Evolutionary conservation across 2,888 invertebrate genomes (phyloP).

Genomic region (Tachina grossa): DNA sequence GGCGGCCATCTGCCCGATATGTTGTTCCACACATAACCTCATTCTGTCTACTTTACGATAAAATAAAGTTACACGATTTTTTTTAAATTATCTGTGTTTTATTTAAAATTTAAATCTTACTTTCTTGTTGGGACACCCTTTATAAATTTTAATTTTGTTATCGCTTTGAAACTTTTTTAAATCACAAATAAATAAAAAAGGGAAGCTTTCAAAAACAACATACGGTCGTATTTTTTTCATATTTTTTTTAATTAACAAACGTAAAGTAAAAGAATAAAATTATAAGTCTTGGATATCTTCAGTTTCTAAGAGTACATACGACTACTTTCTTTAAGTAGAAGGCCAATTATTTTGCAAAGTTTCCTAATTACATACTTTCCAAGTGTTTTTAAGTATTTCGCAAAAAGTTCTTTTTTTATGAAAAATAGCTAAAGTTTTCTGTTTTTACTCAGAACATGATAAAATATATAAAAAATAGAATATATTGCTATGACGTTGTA

Average conservation of each 20-base stretch:
- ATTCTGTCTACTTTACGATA: too few relatives aligned
- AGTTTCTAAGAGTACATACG: slow-evolving; percentile 12
- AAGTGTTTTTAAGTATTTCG: slow-evolving; percentile 42
- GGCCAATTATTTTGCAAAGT: slow-evolving; percentile 65
- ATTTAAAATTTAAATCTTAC: too few relatives aligned
- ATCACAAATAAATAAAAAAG: slow-evolving; percentile 15
- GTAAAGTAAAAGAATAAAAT: slow-evolving; percentile 2
- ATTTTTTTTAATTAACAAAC: background rate
- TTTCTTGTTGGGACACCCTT: too few relatives aligned
- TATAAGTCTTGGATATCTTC: background rate
- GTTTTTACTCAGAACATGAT: slow-evolving; percentile 22
- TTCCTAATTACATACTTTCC: slow-evolving; percentile 67
- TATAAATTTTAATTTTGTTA: slow-evolving; percentile 28
- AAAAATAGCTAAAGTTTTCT: background rate
- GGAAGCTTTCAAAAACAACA: slow-evolving; percentile 40
- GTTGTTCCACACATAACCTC: too few relatives aligned
- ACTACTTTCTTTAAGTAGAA: slow-evolving; percentile 54
- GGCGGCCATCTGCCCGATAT: too few relatives aligned
- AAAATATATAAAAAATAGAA: background rate
- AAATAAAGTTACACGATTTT: too few relatives aligned
- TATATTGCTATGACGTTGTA: slow-evolving; percentile 12
- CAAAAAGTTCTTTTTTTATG: slow-evolving; percentile 14
- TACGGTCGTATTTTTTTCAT: slow-evolving; percentile 2
- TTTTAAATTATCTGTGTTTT: too few relatives aligned
- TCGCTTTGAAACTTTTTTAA: slow-evolving; percentile 10